A percentile compares a stretch with the other conserved stretches of the same genome.
phyloP scores from a whole-genome alignment of 2,888 invertebrate species.

The Leptopilina myrica region DNA sequence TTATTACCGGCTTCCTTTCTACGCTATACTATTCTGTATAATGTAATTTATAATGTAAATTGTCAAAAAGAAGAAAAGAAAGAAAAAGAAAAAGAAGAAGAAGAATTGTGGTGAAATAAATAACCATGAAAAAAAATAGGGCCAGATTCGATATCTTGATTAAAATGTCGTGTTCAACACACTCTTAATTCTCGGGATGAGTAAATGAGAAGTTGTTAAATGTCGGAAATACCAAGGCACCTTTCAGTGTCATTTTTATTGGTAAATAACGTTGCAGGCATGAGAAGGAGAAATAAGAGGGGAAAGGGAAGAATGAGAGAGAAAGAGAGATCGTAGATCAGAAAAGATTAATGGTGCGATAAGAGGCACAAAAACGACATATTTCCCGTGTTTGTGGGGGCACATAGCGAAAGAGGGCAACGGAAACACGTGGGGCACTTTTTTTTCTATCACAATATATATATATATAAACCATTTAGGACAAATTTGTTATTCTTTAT shows the following conservation, averaged over 20 bases:
- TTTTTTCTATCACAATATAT: background rate
- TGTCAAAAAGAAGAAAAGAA: too few species aligned
- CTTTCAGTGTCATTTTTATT: slow-evolving; percentile 33
- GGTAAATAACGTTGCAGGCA: slow-evolving; percentile 34
- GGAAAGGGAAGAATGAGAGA: slow-evolving; percentile 16
- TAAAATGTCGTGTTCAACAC: too few species aligned
- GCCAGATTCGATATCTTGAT: too few species aligned
- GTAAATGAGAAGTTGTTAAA: slow-evolving; percentile 23
- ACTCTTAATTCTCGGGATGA: background rate
- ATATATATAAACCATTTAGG: slow-evolving; percentile 18
- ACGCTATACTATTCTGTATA: too few species aligned
- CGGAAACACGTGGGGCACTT: slow-evolving; percentile 15
- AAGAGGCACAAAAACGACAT: slow-evolving; percentile 27
- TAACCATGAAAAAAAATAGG: too few species aligned
- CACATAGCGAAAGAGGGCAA: background rate
- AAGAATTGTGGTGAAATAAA: too few species aligned
- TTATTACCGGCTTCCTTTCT: too few species aligned
- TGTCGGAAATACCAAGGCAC: slow-evolving; percentile 20
- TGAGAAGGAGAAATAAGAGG: slow-evolving; percentile 17
- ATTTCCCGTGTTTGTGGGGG: slow-evolving; percentile 14
- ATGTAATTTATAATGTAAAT: too few species aligned
- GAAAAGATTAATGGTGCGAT: slow-evolving; percentile 34
- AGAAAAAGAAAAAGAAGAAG: too few species aligned
- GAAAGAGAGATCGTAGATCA: slow-evolving; percentile 38
- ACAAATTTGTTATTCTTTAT: slow-evolving; percentile 23